phyloP scores from a whole-genome alignment of 1,140 invertebrate genomes.

The Frieseomelitta varia region DNA sequence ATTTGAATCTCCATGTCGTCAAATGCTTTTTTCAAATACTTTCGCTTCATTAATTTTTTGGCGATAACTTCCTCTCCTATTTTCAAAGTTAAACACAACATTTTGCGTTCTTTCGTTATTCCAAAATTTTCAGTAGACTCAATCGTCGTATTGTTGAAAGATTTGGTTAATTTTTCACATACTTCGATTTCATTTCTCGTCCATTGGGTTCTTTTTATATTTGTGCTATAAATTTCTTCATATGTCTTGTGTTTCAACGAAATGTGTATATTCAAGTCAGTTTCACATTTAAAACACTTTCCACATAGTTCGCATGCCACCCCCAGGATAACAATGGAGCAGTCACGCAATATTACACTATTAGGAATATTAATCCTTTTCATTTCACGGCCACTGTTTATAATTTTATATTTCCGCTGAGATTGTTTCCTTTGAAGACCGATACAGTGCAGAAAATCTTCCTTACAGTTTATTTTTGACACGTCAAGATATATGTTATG shows the following conservation, averaged over 20 bases:
- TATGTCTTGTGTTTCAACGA: constrained; percentile 1
- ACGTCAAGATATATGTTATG: no score
- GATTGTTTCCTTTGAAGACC: constrained; percentile 51
- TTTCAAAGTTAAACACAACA: constrained; percentile 51
- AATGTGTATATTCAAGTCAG: constrained; percentile 56
- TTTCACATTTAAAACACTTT: constrained; percentile 65
- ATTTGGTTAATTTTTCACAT: not conserved
- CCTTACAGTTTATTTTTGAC: constrained; percentile 51
- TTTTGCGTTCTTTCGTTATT: constrained; percentile 2
- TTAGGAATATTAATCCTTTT: constrained; percentile 1
- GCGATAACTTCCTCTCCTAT: constrained; percentile 58
- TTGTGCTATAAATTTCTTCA: not conserved
- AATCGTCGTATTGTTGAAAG: not conserved
- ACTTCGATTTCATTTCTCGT: not conserved
- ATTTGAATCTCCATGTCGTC: constrained; percentile 8
- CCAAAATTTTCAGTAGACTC: not conserved
- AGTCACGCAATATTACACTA: constrained; percentile 53
- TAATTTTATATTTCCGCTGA: not conserved
- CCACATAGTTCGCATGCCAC: constrained; percentile 63
- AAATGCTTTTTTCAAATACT: constrained; percentile 51
- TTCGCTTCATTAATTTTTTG: constrained; percentile 51
- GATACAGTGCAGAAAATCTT: constrained; percentile 57
- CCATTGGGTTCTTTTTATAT: accelerated
- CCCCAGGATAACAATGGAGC: constrained; percentile 64
- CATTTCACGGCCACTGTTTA: not conserved